phyloP scores from a whole-genome alignment of 2,888 invertebrate species.

The Acanthosoma haemorrhoidale region DNA sequence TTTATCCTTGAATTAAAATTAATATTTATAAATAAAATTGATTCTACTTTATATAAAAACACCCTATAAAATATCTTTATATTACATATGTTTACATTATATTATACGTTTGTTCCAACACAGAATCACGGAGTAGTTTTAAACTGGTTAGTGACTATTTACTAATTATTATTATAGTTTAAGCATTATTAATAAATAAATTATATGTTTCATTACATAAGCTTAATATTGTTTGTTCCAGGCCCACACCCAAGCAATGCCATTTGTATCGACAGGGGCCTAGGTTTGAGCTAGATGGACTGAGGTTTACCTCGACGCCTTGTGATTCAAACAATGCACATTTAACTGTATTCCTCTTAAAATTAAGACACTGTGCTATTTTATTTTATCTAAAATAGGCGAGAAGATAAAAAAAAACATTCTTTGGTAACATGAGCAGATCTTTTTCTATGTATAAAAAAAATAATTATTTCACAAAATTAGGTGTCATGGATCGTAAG shows the following conservation, averaged over 20 bases:
- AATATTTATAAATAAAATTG: no score
- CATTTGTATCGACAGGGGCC: conserved; percentile 17
- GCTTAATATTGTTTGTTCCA: conserved; percentile 19
- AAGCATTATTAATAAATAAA: no score
- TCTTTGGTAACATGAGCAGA: not conserved
- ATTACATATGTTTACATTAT: no score
- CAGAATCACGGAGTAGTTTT: no score
- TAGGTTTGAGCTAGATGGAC: conserved; percentile 29
- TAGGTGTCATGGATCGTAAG: conserved; percentile 18
- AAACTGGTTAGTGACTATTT: no score
- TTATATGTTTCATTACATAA: no score
- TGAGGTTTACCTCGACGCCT: conserved; percentile 29
- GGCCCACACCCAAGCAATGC: conserved; percentile 26
- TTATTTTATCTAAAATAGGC: not conserved
- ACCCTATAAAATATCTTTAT: no score
- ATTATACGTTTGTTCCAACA: no score
- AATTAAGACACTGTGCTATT: conserved; percentile 25
- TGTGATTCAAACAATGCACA: conserved; percentile 29
- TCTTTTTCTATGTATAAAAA: conserved; percentile 1
- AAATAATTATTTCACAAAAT: not conserved
- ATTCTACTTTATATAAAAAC: no score
- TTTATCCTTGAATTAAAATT: no score
- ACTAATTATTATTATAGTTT: no score
- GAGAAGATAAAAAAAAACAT: conserved; percentile 1
- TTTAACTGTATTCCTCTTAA: conserved; percentile 22